Evolutionary conservation across 2,888 invertebrate species (phyloP), one percentile per base, ranked within the genome.

Genomic region (Dermolepida albohirtum): DNA sequence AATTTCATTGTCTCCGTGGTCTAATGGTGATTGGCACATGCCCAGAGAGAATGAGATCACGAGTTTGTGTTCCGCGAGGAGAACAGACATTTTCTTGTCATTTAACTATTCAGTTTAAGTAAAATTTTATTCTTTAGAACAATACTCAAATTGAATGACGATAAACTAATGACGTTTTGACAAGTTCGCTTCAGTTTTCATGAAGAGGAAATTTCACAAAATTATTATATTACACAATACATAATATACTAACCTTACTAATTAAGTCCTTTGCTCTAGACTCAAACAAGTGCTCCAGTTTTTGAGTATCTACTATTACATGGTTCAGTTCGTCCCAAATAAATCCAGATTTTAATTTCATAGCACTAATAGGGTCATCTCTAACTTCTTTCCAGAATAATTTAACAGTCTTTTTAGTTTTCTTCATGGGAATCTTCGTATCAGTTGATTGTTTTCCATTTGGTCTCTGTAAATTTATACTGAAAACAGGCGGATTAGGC

Each of bases 301-400:
- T 95, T 77, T 94, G 92, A 6, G 93, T 94, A 81, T 99, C 98
- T 27, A 99, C 89, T 64, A 88, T 87, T 5, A 98, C 91, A 29
- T 92, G 89, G 43, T 90, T 90, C 59, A 98, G 83, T 79, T 96
- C 95, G 81, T 96, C 95, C 98, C 98, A 98, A 79, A 98, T 93
- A 77, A 91, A 91, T 62, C 91, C 88, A 52, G 84, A 83, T 74
- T 86, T 85, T 57, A 86, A 76, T 78, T 85, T 86, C 11, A 82
- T 78, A 54, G 91, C 85, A 70, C 89, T 89, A 40, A 90, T 85
- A 0, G 90, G 90, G 78, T 91, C 90, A 73, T 94, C 95, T 74
- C 93, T 89, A 6, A 95, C 93, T 84, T 98, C 97, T 80, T 94
- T 94, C 99, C 99, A 99, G 83, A 99, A 99, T 62, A 99, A 86